Evolutionary conservation across 2,797 vertebrate species (phyloP).

Genomic region (Chaenodraco wilsoni): DNA sequence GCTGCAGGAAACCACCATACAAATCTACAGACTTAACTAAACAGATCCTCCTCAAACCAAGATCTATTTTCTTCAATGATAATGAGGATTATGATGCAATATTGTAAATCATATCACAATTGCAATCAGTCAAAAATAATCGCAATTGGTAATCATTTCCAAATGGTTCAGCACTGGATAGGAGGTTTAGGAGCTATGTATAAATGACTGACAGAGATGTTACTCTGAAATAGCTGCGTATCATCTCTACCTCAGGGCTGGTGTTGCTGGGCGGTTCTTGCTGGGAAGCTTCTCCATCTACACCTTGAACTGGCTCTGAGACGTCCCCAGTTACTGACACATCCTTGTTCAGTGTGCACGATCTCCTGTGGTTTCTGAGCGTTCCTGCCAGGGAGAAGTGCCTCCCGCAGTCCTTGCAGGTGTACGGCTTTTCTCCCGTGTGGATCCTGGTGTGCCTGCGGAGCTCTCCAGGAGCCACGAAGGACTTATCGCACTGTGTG

Average conservation of each 20-base stretch:
- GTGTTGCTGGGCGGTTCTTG: constrained; percentile 7
- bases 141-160: too few species aligned
- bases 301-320: constrained; percentile 14
- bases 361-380: constrained; percentile 77
- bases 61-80: too few species aligned
- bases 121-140: not conserved
- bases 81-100: too few species aligned
- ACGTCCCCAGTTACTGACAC: not conserved
- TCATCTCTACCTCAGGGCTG: constrained; percentile 55
- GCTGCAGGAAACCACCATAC: not conserved
- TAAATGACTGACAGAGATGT: too few species aligned
- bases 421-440: constrained; percentile 80
- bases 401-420: constrained; percentile 73
- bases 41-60: too few species aligned
- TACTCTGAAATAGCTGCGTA: not conserved
- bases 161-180: too few species aligned
- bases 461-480: constrained; percentile 79
- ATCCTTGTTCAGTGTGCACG: constrained; percentile 64
- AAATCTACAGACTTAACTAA: not conserved
- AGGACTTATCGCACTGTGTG: constrained; percentile 76
- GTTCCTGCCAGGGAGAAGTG: constrained; percentile 79
- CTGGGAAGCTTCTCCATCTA: constrained; percentile 36
- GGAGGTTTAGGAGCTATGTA: too few species aligned
- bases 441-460: constrained; percentile 79
- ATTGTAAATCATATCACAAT: too few species aligned